phyloP scores from a whole-genome alignment of 2,797 vertebrate species.

The Crypturellus tataupa region DNA sequence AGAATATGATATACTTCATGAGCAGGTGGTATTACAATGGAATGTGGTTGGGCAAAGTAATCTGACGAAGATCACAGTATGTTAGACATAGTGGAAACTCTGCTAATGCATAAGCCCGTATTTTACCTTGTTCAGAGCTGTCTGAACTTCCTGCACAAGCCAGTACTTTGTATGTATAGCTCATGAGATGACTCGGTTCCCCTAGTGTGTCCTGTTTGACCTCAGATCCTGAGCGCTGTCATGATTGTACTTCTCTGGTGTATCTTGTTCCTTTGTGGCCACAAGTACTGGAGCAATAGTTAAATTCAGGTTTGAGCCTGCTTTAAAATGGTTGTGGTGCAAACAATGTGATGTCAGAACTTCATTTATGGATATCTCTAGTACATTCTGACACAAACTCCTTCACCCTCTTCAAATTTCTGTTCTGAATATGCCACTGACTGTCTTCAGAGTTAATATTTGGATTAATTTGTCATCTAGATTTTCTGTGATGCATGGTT shows the following conservation, averaged over 20 bases:
- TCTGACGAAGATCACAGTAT: neutral
- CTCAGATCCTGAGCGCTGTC: neutral
- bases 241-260: neutral
- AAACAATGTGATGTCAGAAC: too few relatives aligned
- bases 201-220: neutral
- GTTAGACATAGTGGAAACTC: neutral
- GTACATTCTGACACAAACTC: neutral
- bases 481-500: neutral
- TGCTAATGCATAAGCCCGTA: neutral
- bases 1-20: neutral
- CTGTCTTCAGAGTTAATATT: neutral
- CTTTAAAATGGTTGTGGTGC: too few relatives aligned
- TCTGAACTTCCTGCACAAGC: neutral
- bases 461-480: neutral
- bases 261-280: too few relatives aligned
- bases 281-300: too few relatives aligned
- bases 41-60: neutral
- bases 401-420: neutral
- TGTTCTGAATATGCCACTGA: neutral
- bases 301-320: too few relatives aligned
- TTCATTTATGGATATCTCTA: neutral
- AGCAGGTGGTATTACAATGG: neutral
- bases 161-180: neutral
- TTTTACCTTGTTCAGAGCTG: neutral
- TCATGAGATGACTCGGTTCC: fast-evolving